Conservation (phyloP, 2,113 vertebrate genomes). For the Mystacornis crossleyi region DNA sequence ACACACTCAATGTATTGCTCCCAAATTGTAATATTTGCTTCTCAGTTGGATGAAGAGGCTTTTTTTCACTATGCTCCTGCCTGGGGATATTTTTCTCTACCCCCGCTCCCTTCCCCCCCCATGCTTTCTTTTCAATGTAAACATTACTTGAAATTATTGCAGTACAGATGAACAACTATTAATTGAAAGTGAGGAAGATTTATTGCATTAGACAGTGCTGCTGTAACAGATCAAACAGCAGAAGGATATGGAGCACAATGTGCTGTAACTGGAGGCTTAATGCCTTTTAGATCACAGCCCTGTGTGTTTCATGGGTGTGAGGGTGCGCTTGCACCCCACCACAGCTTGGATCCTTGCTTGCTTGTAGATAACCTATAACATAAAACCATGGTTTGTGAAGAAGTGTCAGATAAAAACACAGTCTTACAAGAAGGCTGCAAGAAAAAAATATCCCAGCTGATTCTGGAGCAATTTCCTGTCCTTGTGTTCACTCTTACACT, state of each 20-base stretch:
- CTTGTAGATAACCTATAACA: not conserved
- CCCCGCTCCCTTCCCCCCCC: not conserved
- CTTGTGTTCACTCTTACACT: not conserved
- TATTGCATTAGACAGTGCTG: constrained; percentile 9
- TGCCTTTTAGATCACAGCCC: constrained; percentile 4
- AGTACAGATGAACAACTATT: constrained; percentile 52
- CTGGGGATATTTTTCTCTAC: constrained; percentile 10
- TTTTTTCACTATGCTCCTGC: not conserved
- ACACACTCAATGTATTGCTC: not conserved
- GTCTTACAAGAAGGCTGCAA: not conserved
- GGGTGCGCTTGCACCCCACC: not conserved
- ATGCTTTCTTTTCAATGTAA: not conserved
- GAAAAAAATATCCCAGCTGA: not conserved
- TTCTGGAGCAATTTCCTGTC: not conserved
- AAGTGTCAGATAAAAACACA: not conserved
- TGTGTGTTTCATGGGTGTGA: not conserved
- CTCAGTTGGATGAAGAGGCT: not conserved
- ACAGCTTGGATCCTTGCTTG: not conserved
- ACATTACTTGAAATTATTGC: constrained; percentile 58
- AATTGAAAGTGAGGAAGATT: constrained; percentile 65
- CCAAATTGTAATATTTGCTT: constrained; percentile 23
- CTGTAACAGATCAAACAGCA: constrained; percentile 44
- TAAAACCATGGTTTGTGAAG: not conserved
- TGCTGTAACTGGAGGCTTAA: not conserved
- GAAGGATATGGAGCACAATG: not conserved